phyloP scores from a whole-genome alignment of 2,888 invertebrate genomes.

The Catocala fraxini region DNA sequence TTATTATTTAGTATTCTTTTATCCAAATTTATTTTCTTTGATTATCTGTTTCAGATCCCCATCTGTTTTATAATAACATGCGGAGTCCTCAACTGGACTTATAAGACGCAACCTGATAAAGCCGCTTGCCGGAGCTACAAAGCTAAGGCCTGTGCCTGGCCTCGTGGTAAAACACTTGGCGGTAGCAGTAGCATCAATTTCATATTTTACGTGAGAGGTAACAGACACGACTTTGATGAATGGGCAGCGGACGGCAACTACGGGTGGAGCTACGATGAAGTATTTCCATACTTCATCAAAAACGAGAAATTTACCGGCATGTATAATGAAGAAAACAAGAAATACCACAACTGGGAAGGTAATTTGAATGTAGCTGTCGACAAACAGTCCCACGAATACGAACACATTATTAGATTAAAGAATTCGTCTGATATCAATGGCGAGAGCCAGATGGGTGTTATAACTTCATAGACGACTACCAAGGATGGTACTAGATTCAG shows the following conservation, averaged over 20 bases:
- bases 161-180: constrained; percentile 89
- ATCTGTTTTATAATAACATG: constrained; percentile 60
- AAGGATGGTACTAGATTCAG: constrained; percentile 91
- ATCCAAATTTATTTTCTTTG: neutral
- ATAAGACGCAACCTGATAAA: constrained; percentile 77
- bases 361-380: constrained; percentile 88
- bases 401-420: constrained; percentile 88
- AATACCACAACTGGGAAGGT: constrained; percentile 79
- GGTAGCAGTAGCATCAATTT: constrained; percentile 89
- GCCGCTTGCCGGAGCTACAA: constrained; percentile 70
- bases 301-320: constrained; percentile 49
- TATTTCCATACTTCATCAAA: constrained; percentile 57
- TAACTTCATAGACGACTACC: constrained; percentile 89
- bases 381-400: constrained; percentile 81
- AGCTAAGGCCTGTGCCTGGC: constrained; percentile 40
- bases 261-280: constrained; percentile 21
- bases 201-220: constrained; percentile 89
- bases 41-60: constrained; percentile 45
- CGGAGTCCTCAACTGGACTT: constrained; percentile 81
- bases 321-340: constrained; percentile 85
- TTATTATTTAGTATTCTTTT: too few relatives aligned
- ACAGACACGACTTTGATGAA: constrained; percentile 86
- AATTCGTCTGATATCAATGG: constrained; percentile 88
- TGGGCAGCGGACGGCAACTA: constrained; percentile 82
- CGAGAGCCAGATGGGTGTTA: constrained; percentile 89